Evolutionary conservation across 2,797 vertebrate genomes (phyloP).

Genomic region (Pygocentrus nattereri): DNA sequence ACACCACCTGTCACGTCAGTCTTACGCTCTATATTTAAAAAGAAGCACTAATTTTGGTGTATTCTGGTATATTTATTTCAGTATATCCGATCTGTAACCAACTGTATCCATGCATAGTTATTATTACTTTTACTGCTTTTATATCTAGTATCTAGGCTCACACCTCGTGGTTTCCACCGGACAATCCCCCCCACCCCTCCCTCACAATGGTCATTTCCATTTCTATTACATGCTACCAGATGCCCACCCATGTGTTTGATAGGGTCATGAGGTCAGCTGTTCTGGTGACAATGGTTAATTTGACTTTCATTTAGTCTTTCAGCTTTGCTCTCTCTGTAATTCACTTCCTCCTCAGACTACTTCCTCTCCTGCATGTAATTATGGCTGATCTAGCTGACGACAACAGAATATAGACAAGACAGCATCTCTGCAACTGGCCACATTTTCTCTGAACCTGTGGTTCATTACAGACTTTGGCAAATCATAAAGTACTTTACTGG

Average conservation of each 20-base stretch:
- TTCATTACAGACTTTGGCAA: background rate
- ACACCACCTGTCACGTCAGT: slow-evolving; percentile 55
- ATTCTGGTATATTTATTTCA: background rate
- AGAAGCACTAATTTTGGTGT: background rate
- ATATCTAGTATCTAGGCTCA: too few relatives aligned
- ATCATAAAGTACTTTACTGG: too few relatives aligned
- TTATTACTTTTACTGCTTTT: background rate
- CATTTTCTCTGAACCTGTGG: background rate
- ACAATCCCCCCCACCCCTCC: too few relatives aligned
- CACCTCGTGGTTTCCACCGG: background rate
- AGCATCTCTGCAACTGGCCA: background rate
- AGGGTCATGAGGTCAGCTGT: slow-evolving; percentile 9
- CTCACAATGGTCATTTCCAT: slow-evolving; percentile 17
- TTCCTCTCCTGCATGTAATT: slow-evolving; percentile 44
- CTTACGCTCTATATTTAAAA: slow-evolving; percentile 23
- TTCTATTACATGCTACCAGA: slow-evolving; percentile 17
- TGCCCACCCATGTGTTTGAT: background rate
- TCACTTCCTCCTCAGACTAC: slow-evolving; percentile 39
- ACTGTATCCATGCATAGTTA: background rate
- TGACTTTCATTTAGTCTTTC: slow-evolving; percentile 41
- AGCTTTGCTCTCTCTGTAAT: slow-evolving; percentile 3
- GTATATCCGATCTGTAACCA: background rate
- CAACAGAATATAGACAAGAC: background rate
- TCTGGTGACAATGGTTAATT: slow-evolving; percentile 20
- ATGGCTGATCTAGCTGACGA: background rate